Percentiles rank a stretch among this genome's conserved stretches.
Evolutionary conservation across 2,888 invertebrate species (phyloP).

Genomic region (Lypha dubia): DNA sequence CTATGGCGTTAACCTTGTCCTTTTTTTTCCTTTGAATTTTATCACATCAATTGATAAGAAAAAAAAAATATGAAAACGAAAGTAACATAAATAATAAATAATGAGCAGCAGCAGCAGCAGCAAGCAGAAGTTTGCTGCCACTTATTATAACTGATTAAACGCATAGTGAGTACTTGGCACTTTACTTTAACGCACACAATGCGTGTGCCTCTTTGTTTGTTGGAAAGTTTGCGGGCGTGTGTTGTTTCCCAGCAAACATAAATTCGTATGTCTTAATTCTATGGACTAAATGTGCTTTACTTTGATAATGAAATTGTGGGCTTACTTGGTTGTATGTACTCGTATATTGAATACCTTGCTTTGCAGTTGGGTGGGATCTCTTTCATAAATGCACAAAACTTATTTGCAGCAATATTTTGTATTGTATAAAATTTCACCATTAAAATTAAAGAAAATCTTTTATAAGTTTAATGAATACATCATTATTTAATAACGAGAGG

Average conservation of each 20-base stretch:
- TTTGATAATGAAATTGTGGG: not conserved
- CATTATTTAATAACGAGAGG: not conserved
- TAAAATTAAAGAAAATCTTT: not conserved
- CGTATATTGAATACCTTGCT: not conserved
- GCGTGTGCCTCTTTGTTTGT: not conserved
- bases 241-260: slow-evolving; percentile 25
- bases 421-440: too few species aligned
- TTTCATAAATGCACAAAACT: not conserved
- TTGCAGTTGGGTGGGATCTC: not conserved
- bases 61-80: slow-evolving; percentile 19
- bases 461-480: not conserved
- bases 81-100: slow-evolving; percentile 55
- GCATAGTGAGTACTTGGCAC: slow-evolving; percentile 18
- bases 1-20: slow-evolving; percentile 65
- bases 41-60: slow-evolving; percentile 54
- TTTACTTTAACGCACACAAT: slow-evolving; percentile 8
- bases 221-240: not conserved
- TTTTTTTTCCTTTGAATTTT: slow-evolving; percentile 59
- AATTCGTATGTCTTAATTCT: not conserved
- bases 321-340: not conserved
- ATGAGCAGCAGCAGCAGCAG: slow-evolving; percentile 10
- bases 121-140: slow-evolving; percentile 44
- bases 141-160: slow-evolving; percentile 46
- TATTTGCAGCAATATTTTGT: not conserved
- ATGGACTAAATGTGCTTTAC: not conserved